Base-by-base conservation (phyloP, 2,113 vertebrate species). In the Tetraodon nigroviridis region DNA sequence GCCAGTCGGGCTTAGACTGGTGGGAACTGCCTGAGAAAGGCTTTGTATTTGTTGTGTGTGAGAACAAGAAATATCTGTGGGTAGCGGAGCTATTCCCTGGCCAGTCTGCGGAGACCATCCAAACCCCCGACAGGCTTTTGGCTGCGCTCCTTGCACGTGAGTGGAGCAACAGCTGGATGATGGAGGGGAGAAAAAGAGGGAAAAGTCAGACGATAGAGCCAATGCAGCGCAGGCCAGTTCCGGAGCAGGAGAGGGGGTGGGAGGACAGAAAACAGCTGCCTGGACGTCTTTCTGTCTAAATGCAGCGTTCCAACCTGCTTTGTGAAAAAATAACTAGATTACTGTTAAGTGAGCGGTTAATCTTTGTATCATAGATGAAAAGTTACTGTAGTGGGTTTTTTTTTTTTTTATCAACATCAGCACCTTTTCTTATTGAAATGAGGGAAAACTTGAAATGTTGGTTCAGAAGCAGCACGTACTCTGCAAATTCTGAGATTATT, bases 131-230 rank as follows among this genome's bases (percentile, higher is more conserved):
- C 82, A 79, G 82, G 50, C 51, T 69, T 81, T 80, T 91, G 91
- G 89, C 86, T 19, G 44, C 42, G 22, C 7, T 58, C 75, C 79
- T 67, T 68, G 64, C 88, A 90, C 68, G 79, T 88, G 86, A 90
- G 79, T 50, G 27, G 17, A 66, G 61, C 52, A 89, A 84, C 84
- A 88, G 83, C 86, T 87, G 86, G 72, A 82, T 60, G 63, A 50
- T 56, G 42, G 64, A 70, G 58, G 51, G 19, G 50, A 42, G 70
- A 63, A 27, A 64, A 62, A 61, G 58, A 70, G 60, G 66, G 46
- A 41, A 63, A 66, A 48, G 53, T 40, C 49, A 68, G 40, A 67
- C 50, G 60, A 54, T 52, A 45, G 66, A 78, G 59, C 64, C 70
- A 81, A 76, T 67, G 56, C 63, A 70, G 63, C 65, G 54, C 63